Conservation (phyloP, 1,140 invertebrate species). For the Oedothorax gibbosus region DNA sequence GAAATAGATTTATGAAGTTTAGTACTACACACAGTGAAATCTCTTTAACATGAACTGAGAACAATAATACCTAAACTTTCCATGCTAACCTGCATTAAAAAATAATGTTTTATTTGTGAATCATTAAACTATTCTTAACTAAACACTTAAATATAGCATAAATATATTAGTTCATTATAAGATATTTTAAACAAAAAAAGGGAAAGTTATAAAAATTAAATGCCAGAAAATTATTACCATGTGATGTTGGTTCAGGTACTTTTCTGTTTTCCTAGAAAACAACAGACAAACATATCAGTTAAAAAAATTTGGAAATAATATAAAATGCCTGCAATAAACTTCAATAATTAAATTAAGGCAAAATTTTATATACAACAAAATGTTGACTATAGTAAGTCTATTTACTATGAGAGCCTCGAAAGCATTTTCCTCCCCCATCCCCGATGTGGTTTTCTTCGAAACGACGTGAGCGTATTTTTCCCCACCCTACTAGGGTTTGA, state of each 20-base stretch:
- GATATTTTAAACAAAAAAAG: background rate
- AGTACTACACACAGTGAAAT: background rate
- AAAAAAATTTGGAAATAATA: background rate
- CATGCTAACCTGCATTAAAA: background rate
- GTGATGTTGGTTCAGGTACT: conserved; percentile 66
- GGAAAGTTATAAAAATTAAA: background rate
- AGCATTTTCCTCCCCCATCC: no score
- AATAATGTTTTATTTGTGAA: background rate
- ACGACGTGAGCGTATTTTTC: no score
- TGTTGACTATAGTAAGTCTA: no score
- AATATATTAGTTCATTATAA: background rate
- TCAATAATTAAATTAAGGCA: background rate
- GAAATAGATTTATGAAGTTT: no score
- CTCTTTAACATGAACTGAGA: background rate
- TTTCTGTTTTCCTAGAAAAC: conserved; percentile 66
- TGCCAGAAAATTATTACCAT: conserved; percentile 63
- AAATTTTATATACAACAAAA: no score
- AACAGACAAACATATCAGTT: background rate
- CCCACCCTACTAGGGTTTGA: no score
- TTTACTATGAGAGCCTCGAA: no score
- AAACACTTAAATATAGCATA: background rate
- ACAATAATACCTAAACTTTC: background rate
- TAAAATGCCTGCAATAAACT: no score
- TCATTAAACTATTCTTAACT: no score
- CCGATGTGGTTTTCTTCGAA: no score